Evolutionary conservation across 2,888 invertebrate genomes (phyloP), one percentile per base, ranked within the genome.

Genomic region (Spilarctia lutea): DNA sequence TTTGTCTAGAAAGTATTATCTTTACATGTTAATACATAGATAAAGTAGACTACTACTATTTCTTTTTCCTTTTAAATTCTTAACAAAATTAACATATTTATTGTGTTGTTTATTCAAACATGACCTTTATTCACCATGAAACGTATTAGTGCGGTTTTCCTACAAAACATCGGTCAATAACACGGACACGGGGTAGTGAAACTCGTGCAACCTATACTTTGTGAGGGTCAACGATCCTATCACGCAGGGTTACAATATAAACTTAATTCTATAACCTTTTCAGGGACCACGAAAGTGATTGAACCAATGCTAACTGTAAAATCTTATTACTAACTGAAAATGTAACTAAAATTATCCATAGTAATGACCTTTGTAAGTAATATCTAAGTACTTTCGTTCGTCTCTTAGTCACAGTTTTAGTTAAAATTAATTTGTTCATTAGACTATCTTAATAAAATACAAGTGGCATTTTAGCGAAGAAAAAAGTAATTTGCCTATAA

Each of bases 171-270:
- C 78, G 83, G 83, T 80, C 84, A 81, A 83, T 76, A 83, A 79
- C 76, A 73, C 73, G 52, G 65, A 71, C n/a, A 73, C 27, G 63
- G 83, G 84, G 83, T 81, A 78, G 75, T 81, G 74, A 81, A 82
- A 81, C 75, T 72, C 75, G 72, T 77, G 75, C 72, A 79, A 81
- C 73, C 75, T 74, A 80, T 82, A 81, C 75, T 83, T 84, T 82
- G 66, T 66, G 68, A 75, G 71, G 84, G 82, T 85, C 83, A 85
- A 85, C 82, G 84, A 76, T 80, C 85, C 84, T 87, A 90, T 90
- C 85, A 85, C 92, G 93, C 92, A 90, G 89, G 91, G 89, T 42
- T 87, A 88, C 87, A 89, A 85, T 86, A 89, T 87, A 88, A 90
- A 89, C 88, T 85, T 86, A 88, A 88, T 88, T 87, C 87, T 86